These are phyloP conservation scores for Enteromius unitaeniatus DNA, from an alignment of 2,797 vertebrate genomes.

Conservation along the genomic window DNA sequence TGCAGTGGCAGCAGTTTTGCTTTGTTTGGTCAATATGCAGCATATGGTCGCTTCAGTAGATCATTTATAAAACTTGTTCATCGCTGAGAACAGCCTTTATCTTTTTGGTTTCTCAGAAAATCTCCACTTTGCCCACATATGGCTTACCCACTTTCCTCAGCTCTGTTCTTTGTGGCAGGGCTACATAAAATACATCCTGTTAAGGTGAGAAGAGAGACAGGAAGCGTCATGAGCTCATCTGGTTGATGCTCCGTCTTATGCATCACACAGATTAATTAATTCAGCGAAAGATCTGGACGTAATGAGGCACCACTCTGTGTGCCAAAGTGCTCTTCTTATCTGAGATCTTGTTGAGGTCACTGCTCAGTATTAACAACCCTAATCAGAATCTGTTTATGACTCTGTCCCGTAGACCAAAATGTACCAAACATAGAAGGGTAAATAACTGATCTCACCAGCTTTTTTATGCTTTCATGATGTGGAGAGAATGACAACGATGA, in stretches of 20 bases:
- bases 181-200: constrained; percentile 55
- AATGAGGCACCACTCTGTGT: constrained; percentile 65
- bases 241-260: constrained; percentile 63
- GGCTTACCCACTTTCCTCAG: not conserved
- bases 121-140: not conserved
- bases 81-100: constrained; percentile 13
- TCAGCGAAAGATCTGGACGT: constrained; percentile 68
- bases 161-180: constrained; percentile 23
- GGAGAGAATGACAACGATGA: constrained; percentile 48
- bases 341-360: constrained; percentile 33
- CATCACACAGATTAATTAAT: constrained; percentile 69
- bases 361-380: constrained; percentile 64
- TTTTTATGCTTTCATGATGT: constrained; percentile 56
- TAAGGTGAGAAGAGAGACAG: constrained; percentile 60
- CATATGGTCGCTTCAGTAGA: constrained; percentile 19
- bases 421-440: not conserved
- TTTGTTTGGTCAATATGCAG: not conserved
- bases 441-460: constrained; percentile 1
- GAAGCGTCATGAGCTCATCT: constrained; percentile 67
- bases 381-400: constrained; percentile 30
- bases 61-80: constrained; percentile 28
- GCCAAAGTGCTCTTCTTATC: constrained; percentile 60
- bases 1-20: not conserved
- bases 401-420: constrained; percentile 16
- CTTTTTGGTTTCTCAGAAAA: constrained; percentile 9